A percentile compares a stretch with the other conserved stretches of the same genome.
phyloP scores from a whole-genome alignment of 37 sponge, comb jelly and placozoan genomes.

The Cliona cf. orientalis region DNA sequence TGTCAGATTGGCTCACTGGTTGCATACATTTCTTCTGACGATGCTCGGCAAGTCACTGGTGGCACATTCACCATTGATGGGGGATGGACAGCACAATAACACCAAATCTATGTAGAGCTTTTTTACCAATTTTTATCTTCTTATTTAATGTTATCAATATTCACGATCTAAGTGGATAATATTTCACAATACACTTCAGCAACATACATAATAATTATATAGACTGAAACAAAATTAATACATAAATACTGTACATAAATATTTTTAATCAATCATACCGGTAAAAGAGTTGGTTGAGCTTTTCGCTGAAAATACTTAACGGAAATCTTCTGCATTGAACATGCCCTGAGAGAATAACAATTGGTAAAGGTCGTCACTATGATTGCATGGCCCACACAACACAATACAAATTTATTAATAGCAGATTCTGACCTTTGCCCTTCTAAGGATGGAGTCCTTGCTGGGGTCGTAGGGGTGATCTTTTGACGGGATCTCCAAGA shows the following conservation, averaged over 20 bases:
- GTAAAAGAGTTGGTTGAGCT: no score
- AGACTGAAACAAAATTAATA: no score
- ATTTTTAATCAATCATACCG: no score
- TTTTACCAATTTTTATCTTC: background rate
- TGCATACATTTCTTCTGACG: slow-evolving; percentile 53
- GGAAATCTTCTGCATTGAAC: slow-evolving; percentile 97
- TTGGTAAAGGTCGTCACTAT: background rate
- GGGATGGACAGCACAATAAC: slow-evolving; percentile 67
- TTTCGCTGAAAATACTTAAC: no score
- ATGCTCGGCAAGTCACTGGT: slow-evolving; percentile 66
- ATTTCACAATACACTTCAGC: no score
- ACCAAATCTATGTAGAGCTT: no score
- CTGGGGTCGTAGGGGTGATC: slow-evolving; percentile 97
- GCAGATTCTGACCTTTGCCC: slow-evolving; percentile 84
- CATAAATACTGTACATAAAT: no score
- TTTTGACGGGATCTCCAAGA: slow-evolving; percentile 98
- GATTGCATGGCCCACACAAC: background rate
- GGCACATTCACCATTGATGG: slow-evolving; percentile 67
- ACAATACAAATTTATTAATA: background rate
- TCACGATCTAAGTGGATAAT: no score
- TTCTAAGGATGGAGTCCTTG: slow-evolving; percentile 95
- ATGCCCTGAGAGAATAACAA: slow-evolving; percentile 69
- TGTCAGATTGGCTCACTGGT: slow-evolving; percentile 52
- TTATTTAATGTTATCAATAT: no score
- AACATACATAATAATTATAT: no score